phyloP scores from a whole-genome alignment of 2,888 invertebrate genomes.

The Netelia inedita region DNA sequence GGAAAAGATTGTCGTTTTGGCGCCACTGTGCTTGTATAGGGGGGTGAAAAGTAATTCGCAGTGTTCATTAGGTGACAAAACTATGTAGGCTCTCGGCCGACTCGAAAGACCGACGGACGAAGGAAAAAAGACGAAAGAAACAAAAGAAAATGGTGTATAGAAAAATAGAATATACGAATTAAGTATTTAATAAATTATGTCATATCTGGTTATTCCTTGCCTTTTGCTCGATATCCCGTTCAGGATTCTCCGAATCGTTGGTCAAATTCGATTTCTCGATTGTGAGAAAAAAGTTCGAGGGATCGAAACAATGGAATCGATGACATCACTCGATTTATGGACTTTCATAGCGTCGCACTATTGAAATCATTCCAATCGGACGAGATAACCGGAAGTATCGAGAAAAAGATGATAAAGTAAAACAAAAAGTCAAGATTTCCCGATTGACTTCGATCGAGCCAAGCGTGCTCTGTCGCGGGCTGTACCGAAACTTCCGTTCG shows the following conservation, averaged over 20 bases:
- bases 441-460: neutral
- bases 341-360: neutral
- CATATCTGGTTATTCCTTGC: slow-evolving; percentile 43
- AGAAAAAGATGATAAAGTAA: neutral
- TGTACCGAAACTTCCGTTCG: neutral
- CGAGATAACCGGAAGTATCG: neutral
- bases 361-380: neutral
- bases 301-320: neutral
- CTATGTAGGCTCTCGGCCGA: slow-evolving; percentile 40
- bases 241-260: neutral
- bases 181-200: slow-evolving; percentile 67
- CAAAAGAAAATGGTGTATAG: slow-evolving; percentile 62
- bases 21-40: slow-evolving; percentile 36
- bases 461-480: neutral
- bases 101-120: slow-evolving; percentile 33
- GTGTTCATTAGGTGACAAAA: slow-evolving; percentile 52
- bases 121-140: slow-evolving; percentile 6
- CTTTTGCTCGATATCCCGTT: neutral
- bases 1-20: slow-evolving; percentile 45
- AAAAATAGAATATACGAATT: slow-evolving; percentile 45
- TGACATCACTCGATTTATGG: neutral
- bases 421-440: neutral
- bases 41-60: slow-evolving; percentile 50
- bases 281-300: neutral
- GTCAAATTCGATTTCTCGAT: slow-evolving; percentile 14